Conservation (phyloP, 2,888 invertebrate genomes). For the Aphodius granarius region DNA sequence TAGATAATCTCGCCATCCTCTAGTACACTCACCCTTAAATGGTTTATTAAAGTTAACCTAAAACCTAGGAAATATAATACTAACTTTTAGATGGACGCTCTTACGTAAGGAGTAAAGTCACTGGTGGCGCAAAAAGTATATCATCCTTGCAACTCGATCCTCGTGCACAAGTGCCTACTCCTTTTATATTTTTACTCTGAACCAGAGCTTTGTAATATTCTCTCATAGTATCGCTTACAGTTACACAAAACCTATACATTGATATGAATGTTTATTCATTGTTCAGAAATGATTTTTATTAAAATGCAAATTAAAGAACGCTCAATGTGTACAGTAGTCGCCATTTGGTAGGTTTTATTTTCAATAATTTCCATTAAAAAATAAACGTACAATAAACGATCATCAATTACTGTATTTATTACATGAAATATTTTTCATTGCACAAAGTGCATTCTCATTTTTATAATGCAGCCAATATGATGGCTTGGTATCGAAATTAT, state of each 20-base stretch:
- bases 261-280: not conserved
- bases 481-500: not conserved
- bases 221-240: not conserved
- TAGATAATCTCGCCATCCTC: conserved; percentile 4
- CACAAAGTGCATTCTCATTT: too few relatives aligned
- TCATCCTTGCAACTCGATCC: not conserved
- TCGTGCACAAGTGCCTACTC: not conserved
- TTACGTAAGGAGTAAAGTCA: not conserved
- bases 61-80: conserved; percentile 9
- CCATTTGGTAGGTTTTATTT: too few relatives aligned
- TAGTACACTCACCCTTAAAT: conserved; percentile 5
- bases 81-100: not conserved
- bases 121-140: not conserved
- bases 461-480: too few relatives aligned
- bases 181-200: not conserved
- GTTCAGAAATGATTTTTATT: not conserved
- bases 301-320: not conserved
- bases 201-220: not conserved
- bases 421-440: too few relatives aligned
- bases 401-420: too few relatives aligned
- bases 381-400: too few relatives aligned
- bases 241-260: not conserved
- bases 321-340: too few relatives aligned
- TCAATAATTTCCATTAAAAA: too few relatives aligned
- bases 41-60: conserved; percentile 15